Percentiles rank a stretch among this genome's conserved stretches.
These are phyloP conservation scores for Apodemus agrarius DNA, from an alignment of 2,797 vertebrate genomes.

Conservation along the genomic window DNA sequence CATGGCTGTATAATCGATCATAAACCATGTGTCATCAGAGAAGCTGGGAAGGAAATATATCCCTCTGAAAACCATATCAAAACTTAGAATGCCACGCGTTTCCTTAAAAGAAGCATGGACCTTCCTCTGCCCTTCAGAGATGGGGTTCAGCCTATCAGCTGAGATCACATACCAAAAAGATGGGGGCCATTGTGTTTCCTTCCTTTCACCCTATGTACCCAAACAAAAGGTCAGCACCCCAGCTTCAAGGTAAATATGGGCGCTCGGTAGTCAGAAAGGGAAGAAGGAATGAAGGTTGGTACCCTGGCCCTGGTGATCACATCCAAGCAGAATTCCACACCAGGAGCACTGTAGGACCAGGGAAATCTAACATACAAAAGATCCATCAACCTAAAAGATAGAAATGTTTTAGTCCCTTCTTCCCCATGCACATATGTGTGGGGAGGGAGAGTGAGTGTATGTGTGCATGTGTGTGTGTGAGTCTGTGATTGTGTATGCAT, in stretches of 20 bases:
- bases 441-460: too few relatives aligned
- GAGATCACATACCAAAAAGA: not conserved
- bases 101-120: not conserved
- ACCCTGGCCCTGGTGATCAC: fast-evolving
- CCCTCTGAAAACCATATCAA: constrained; percentile 34
- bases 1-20: not conserved
- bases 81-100: not conserved
- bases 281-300: fast-evolving
- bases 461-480: not conserved
- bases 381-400: too few relatives aligned
- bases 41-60: not conserved
- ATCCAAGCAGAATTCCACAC: not conserved
- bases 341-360: not conserved
- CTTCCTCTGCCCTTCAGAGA: not conserved
- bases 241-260: fast-evolving
- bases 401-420: not conserved
- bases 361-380: fast-evolving
- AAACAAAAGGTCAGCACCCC: not conserved
- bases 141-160: not conserved
- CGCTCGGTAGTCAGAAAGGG: fast-evolving
- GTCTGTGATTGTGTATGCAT: too few relatives aligned
- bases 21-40: not conserved
- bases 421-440: not conserved
- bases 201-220: fast-evolving
- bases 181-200: not conserved